Base-by-base conservation (phyloP, 2,888 invertebrate species). In the Acheta domesticus region DNA sequence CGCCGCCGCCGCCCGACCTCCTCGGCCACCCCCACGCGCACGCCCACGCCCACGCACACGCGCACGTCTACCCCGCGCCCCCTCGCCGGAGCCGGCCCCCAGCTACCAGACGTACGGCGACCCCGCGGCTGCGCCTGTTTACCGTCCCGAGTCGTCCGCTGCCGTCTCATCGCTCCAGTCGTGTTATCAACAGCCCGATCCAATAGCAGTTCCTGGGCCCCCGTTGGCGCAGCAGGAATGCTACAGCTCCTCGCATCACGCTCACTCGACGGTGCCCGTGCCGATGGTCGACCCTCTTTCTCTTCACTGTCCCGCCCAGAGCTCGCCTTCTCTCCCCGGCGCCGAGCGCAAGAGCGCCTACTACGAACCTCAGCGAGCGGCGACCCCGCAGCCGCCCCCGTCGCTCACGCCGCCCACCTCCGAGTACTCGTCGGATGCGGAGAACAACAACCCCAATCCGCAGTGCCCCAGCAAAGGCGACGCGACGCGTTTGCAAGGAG, bases 381-480 rank as follows among this genome's bases (percentile, higher is more conserved):
- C 62, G 36, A 78, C 79, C 3, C 80, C 82, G 3, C 80, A 80
- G 48, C 88, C 84, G 4, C 83, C 84, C 89, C 87, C 85, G 89
- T 90, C 85, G 2, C 83, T 84, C 21, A 85, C 94, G 85, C 94
- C 92, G 83, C 94, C 91, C 80, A 93, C 89, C 84, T 94, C 91
- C 50, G 93, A 93, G 84, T 92, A 92, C 85, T 92, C 92, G 81
- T 93, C 92, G 80, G 93, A 93, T 84, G 90, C 92, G 76, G 93
- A 93, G 85, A 91, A 92, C 87, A 87, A 91, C 83, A 89, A 88
- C 83, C 89, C 89, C 36, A 36, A 36, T 0, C 86, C 86, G 36
- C 87, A 87, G 80, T 82, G 81, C 75, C 82, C 85, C 83, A 14
- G 62, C 12, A 80, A 79, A 79, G 81, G 78, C 78, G 82, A 80